Base-by-base conservation (phyloP, 2,113 vertebrate species). In the Scophthalmus maximus region DNA sequence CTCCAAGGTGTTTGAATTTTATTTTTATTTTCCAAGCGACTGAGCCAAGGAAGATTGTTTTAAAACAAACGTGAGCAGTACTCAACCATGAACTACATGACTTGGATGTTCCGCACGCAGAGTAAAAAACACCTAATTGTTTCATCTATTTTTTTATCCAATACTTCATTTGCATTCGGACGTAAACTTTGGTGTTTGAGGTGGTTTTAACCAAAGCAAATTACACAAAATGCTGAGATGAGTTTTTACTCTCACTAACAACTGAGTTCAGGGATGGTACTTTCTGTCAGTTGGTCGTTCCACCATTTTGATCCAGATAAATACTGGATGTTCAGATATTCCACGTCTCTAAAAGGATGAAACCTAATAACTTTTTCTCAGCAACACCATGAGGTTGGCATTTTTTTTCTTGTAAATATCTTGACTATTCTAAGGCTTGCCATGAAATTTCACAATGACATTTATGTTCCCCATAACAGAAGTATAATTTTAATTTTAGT, bases 1-100 rank as follows among this genome's bases (percentile, higher is more conserved):
- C 61, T 34, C 23, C 27, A 20, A 53, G 55, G 59, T 62, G 53
- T 59, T 52, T 63, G 12, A 57, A 40, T 17, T 63, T n/a, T 44
- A 72, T 53, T 55, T 17, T 40, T 70, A 75, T 57, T 76, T 73
- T 52, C 32, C 58, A 49, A n/a, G 14, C 9, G 0, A 46, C 51
- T 46, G 34, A 80, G 15, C n/a, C n/a, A 3, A 42, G 26, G 36
- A 29, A 3, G 20, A 25, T 51, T 51, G 15, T 32, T 14, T 14
- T 36, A n/a, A 58, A 68, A 51, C 34, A 58, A 29, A 53, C n/a
- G 20, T 26, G 17, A 9, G 46, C 68, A 38, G 15, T 18, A 27
- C n/a, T n/a, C n/a, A 34, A 34, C 32, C 32, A 34, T 34, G 9
- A 34, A 34, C 32, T 34, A 6, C 5, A 34, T 34, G 32, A 34